A percentile compares a stretch with the other conserved stretches of the same genome.
Conservation (phyloP, 2,888 invertebrate genomes). For the Celastrina argiolus region DNA sequence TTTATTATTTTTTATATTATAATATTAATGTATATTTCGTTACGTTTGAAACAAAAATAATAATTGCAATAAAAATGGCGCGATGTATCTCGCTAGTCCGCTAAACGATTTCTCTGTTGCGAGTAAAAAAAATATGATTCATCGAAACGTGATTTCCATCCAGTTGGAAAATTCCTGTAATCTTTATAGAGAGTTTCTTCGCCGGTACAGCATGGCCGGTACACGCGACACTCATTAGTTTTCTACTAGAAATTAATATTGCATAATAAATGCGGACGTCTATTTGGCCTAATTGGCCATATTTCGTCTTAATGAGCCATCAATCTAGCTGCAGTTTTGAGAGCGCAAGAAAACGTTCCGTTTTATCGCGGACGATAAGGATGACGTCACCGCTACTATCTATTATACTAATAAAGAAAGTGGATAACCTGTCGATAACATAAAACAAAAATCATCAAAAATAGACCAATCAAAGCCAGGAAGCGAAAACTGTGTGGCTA, state of each 20-base stretch:
- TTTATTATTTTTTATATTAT: neutral
- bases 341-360: constrained; percentile 48
- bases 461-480: constrained; percentile 27
- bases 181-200: constrained; percentile 67
- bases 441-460: constrained; percentile 49
- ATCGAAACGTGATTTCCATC: constrained; percentile 67
- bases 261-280: constrained; percentile 27
- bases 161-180: constrained; percentile 75
- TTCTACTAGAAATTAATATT: constrained; percentile 32
- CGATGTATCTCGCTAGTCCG: constrained; percentile 16
- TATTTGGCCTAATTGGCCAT: constrained; percentile 29
- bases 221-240: constrained; percentile 51
- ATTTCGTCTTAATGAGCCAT: constrained; percentile 15
- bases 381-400: constrained; percentile 65
- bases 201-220: constrained; percentile 46
- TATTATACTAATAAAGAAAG: constrained; percentile 73
- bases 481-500: constrained; percentile 22
- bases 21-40: neutral
- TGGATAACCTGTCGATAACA: constrained; percentile 55
- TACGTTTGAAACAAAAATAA: too few relatives aligned
- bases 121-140: constrained; percentile 65
- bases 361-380: constrained; percentile 70
- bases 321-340: neutral
- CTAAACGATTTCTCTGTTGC: constrained; percentile 53
- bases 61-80: neutral